phyloP scores from a whole-genome alignment of 2,797 vertebrate genomes.

The Coregonus suidteri region DNA sequence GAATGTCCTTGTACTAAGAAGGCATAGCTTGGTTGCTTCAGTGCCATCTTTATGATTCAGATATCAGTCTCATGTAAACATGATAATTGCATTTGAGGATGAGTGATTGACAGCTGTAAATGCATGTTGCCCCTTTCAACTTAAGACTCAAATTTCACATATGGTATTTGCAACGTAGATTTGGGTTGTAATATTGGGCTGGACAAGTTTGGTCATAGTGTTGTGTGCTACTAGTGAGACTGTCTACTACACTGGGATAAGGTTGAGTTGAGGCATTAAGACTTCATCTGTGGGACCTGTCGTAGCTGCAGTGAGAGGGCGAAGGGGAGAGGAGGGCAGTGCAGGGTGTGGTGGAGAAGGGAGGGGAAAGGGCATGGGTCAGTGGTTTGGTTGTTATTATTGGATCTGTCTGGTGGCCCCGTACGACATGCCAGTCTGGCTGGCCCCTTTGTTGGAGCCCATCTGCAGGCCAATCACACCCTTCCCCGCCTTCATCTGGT shows the following conservation, averaged over 20 bases:
- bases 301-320: constrained; percentile 27
- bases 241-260: constrained; percentile 6
- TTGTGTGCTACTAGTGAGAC: not conserved
- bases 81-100: not conserved
- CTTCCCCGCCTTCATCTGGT: constrained; percentile 93
- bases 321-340: not conserved
- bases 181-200: not conserved
- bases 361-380: constrained; percentile 8
- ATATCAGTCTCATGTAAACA: not conserved
- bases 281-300: constrained; percentile 36
- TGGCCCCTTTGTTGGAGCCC: constrained; percentile 95
- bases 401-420: constrained; percentile 92
- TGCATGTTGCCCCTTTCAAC: not conserved
- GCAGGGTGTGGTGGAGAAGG: not conserved
- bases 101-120: not conserved
- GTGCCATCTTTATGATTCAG: constrained; percentile 8
- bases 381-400: constrained; percentile 55
- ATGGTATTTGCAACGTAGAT: not conserved
- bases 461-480: constrained; percentile 95
- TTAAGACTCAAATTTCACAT: not conserved
- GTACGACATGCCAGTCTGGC: constrained; percentile 95
- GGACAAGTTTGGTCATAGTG: not conserved
- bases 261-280: constrained; percentile 24
- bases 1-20: constrained; percentile 1
- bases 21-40: constrained; percentile 6